A percentile compares a stretch with the other conserved stretches of the same genome.
phyloP scores from a whole-genome alignment of 2,797 vertebrate species.

The Buceros bicornis region DNA sequence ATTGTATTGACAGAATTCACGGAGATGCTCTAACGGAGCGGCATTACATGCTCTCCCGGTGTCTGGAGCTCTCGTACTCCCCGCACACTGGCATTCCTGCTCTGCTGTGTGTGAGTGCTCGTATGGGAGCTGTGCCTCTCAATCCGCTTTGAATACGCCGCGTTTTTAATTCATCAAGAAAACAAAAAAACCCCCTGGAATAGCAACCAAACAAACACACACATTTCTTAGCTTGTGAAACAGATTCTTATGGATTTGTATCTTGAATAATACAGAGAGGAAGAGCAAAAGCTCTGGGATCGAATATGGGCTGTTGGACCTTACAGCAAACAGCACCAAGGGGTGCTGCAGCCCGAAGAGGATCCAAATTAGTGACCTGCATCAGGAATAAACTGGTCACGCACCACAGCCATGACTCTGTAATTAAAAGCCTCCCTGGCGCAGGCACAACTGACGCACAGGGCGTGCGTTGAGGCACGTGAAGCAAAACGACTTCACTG shows the following conservation, averaged over 20 bases:
- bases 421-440: constrained; percentile 11
- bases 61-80: background rate
- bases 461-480: background rate
- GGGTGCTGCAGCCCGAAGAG: background rate
- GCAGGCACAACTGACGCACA: background rate
- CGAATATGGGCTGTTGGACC: background rate
- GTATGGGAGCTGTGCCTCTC: background rate
- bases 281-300: background rate
- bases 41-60: constrained; percentile 13
- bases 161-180: background rate
- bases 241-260: background rate
- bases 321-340: background rate
- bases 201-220: background rate
- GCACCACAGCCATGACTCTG: constrained; percentile 1
- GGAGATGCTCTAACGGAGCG: constrained; percentile 18
- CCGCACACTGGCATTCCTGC: background rate
- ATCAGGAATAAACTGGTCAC: constrained; percentile 17
- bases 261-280: background rate
- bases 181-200: background rate
- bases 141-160: background rate
- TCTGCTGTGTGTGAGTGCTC: background rate
- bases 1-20: constrained; percentile 50
- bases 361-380: constrained; percentile 35
- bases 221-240: background rate
- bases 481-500: background rate